Evolutionary conservation across 2,888 invertebrate genomes (phyloP), one percentile per base, ranked within the genome.

Genomic region (Chymomyza amoena): DNA sequence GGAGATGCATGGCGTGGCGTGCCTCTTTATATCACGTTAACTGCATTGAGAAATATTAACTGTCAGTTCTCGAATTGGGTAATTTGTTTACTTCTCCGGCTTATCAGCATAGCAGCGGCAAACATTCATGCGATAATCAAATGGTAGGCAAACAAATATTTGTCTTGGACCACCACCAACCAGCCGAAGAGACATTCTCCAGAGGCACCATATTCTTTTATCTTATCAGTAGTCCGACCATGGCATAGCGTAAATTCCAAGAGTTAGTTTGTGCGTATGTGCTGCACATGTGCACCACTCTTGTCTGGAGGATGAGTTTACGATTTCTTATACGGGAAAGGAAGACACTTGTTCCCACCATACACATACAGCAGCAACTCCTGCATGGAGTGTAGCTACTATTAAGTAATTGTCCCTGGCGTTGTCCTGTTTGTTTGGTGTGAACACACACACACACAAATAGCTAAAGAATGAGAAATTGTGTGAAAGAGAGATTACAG

Each of bases 361-460:
- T 45, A 45, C 39, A 45, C 39, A 45, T 45, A 45, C 39, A 45
- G 39, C 39, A 45, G 39, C 39, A 45, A 13, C 10, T 45, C 39
- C 13, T 45, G 13, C 39, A 45, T 45, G 13, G 39, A 45, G 39
- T 54, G 54, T 54, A 54, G 16, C 16, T 54, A 20, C 54, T 20
- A 20, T 54, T 54, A 20, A 54, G 16, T 18, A 54, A 18, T 54
- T 54, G 16, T 54, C 16, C 5, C 7, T 20, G 16, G 76, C 70
- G 80, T 78, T 78, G 76, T 84, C 80, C 85, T 84, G 77, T 85
- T 85, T 85, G 80, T 80, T 32, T 84, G 83, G 78, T 82, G 85
- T 87, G 87, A 84, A 77, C 54, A 13, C 39, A 45, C 13, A 45
- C 39, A 45, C 39, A 2, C 39, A 45, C 39, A 45, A 45, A 45